Evolutionary conservation across 2,888 invertebrate species (phyloP).

Genomic region (Caenorhabditis japonica): DNA sequence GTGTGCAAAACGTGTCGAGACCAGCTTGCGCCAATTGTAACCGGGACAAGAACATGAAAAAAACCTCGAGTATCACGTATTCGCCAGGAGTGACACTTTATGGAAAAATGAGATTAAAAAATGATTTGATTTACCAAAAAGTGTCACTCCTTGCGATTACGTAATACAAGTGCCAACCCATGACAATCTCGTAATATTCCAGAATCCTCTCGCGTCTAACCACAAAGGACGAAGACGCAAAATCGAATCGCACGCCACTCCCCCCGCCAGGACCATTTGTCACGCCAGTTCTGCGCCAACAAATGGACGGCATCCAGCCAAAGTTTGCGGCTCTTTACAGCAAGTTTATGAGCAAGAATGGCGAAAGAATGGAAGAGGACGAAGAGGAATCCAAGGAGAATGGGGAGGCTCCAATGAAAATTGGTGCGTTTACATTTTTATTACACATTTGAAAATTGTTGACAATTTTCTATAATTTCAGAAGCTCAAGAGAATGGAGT

Average conservation of each 20-base stretch:
- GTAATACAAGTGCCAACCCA: too few relatives aligned
- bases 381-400: constrained; percentile 7
- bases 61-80: too few relatives aligned
- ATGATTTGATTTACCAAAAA: too few relatives aligned
- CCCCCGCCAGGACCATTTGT: constrained; percentile 77
- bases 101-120: too few relatives aligned
- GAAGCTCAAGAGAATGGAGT: background rate
- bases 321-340: constrained; percentile 70
- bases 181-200: constrained; percentile 20
- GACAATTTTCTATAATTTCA: background rate
- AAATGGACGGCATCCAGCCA: constrained; percentile 74
- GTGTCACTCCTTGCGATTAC: too few relatives aligned
- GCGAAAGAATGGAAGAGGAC: constrained; percentile 34
- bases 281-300: constrained; percentile 69
- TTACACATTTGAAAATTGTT: background rate
- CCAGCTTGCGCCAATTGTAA: too few relatives aligned
- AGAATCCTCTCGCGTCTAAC: constrained; percentile 76
- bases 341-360: constrained; percentile 25
- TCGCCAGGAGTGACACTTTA: too few relatives aligned
- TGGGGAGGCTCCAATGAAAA: too few relatives aligned
- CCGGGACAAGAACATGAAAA: too few relatives aligned
- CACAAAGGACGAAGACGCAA: constrained; percentile 74
- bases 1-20: too few relatives aligned
- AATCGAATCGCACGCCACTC: constrained; percentile 67
- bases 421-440: background rate